Evolutionary conservation across 2,797 vertebrate genomes (phyloP), one percentile per base, ranked within the genome.

Genomic region (Carapus acus): DNA sequence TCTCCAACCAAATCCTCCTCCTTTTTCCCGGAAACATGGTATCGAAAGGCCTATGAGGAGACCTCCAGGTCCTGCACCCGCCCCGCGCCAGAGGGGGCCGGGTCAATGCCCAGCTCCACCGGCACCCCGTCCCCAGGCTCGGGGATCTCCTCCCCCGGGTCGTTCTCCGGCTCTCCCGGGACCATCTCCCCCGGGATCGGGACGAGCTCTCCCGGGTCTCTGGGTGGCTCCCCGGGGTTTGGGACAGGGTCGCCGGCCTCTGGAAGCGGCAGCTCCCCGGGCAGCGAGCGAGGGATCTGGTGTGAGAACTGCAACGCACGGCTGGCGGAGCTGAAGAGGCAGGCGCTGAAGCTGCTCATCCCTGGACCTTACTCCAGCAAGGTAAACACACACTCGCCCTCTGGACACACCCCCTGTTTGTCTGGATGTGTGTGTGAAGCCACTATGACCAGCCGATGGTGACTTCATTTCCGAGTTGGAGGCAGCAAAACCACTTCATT

Each of bases 21-120:
- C 16, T 91, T 93, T 77, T 95, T 92, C 43, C 90, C 94, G 0
- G 95, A 98, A 74, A 93, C 91, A 57, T 98, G 95, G 95, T 98
- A 94, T 84, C 81, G 94, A 44, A 93, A 92, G 75, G 87, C 91
- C 0, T 96, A 93, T 21, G 95, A 97, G 63, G 94, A 97, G 67
- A 91, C 91, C 44, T 39, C 63, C 45, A 90, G 93, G 42, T 81
- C 88, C 16, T 76, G 85, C 44, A 79, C 79, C 7, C 92, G 94
- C 41, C 94, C 94, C 0, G 82, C 90, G 20, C 95, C 95, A 0
- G 94, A 97, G 80, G 95, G 95, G 65, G 93, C 94, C 0, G 94
- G 94, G 31, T 96, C 95, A 24, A 91, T 91, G 63, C 91, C 93
- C 15, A 93, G 94, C 73, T 97, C 94, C 46, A 95, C 93, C 0